Base-by-base conservation (phyloP, 2,888 invertebrate genomes). In the Morpho achilles region DNA sequence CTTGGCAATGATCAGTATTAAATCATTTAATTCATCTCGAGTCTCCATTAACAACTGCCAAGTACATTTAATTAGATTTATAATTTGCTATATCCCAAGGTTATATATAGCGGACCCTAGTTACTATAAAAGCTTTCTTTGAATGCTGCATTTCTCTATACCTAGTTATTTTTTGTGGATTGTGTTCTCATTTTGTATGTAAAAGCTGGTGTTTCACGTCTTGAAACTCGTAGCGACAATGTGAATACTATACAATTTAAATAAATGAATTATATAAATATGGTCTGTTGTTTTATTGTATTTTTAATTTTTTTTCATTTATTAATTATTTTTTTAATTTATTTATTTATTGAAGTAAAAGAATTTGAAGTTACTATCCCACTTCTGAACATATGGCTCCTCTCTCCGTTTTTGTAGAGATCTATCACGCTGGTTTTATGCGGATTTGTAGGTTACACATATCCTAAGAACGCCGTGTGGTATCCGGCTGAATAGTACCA, bases 211-310 rank as follows among this genome's bases (percentile, higher is more conserved):
- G 87, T 86, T 88, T 85, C 86, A 76, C 70, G 69, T 77, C 74
- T 76, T 82, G 88, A 76, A 84, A 87, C 83, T 75, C 77, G 77
- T 83, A 82, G 87, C 85, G 78, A 84, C 81, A 82, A 87, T 90
- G 89, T 90, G 90, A 88, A 90, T 88, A 89, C 81, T 86, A 84
- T 86, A 86, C 84, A 85, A 84, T 86, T 89, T 83, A 86, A 90
- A 90, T 90, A 90, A 90, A 90, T 89, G 87, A 89, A 89, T 89
- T 89, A 89, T 89, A 89, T 87, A 89, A 88, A 86, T 79, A 70
- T 71, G 54, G 46, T 64, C 9, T 59, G 58, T 69, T 71, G 69
- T 68, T 74, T 69, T 7, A 53, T 23, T 53, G 10, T 10, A 1
- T n/a, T 7, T 39, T 74, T 69, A 5, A 50, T 23, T 53, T 22